Percentiles rank a stretch among this genome's conserved stretches.
phyloP scores from a whole-genome alignment of 2,113 vertebrate genomes.

The Tauraco erythrolophus region DNA sequence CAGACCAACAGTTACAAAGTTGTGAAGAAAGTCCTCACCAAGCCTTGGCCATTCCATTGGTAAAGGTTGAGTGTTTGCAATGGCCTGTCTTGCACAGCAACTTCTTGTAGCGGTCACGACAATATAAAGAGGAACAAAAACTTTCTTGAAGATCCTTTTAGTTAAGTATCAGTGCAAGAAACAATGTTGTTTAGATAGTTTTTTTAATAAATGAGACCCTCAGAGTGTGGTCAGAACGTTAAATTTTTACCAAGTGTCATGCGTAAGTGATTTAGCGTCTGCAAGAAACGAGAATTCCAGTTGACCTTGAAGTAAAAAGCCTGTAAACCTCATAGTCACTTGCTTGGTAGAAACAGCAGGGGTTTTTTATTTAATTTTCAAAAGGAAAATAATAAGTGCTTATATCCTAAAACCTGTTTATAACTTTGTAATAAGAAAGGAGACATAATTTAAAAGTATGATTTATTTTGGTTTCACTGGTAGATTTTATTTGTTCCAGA shows the following conservation, averaged over 20 bases:
- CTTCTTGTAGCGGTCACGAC: background rate
- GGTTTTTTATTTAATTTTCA: background rate
- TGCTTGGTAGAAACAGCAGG: background rate
- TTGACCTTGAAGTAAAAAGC: background rate
- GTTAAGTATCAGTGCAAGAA: background rate
- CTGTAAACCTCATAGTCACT: background rate
- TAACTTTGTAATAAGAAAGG: background rate
- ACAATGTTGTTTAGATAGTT: accelerated
- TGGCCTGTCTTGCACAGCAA: background rate
- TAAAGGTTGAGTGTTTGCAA: background rate
- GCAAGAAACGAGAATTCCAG: background rate
- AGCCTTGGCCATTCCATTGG: background rate
- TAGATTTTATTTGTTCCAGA: background rate
- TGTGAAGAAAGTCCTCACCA: background rate
- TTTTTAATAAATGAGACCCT: background rate
- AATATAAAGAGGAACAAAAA: background rate
- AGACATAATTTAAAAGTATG: background rate
- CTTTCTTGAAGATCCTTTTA: background rate
- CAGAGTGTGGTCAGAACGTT: background rate
- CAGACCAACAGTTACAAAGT: background rate
- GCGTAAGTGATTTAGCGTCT: background rate
- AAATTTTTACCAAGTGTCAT: background rate
- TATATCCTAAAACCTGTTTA: background rate
- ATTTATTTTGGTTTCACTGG: background rate
- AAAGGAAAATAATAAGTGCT: background rate